Evolutionary conservation across 2,113 vertebrate species (phyloP), one percentile per base, ranked within the genome.

Genomic region (Chloropsis hardwickii): DNA sequence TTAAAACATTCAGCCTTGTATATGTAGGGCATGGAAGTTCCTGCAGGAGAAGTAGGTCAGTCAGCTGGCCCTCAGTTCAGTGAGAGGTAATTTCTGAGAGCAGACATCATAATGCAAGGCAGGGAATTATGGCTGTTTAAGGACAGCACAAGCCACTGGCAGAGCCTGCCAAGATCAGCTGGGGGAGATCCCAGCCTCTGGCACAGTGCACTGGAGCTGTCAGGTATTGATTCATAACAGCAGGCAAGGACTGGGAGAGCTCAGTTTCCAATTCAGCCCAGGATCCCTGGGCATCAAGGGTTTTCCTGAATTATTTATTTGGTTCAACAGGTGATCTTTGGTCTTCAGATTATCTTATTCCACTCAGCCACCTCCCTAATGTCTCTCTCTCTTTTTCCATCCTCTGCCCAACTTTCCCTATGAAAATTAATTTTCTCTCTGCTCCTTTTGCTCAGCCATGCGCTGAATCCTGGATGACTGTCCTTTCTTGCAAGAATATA

Each of bases 291-390:
- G 53, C 66, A 85, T 18, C 66, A 62, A 70, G 47, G 53, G n/a
- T 80, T 62, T 82, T 61, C 88, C 56, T 88, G 92, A 92, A 90
- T 92, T 93, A 97, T 83, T 95, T 86, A 90, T 76, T 60, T 51
- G 37, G 51, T 57, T 86, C 57, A 88, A 65, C 31, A 35, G 28
- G 51, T 53, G 60, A 90, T 64, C 71, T 86, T 53, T 71, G 56
- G 48, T 56, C 51, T 62, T 53, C 45, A 64, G 44, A 80, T 90
- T 74, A 80, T 57, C 57, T 92, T 60, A 85, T 81, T 90, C 67
- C 61, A 67, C 33, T 74, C 76, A 81, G 80, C 4, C 44, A 92
- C 29, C 35, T 83, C 80, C 50, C 47, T 54, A 74, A 89, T 21
- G 64, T 8, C 23, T 37, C 21, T 37, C 37, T 37, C 37, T 37